A percentile compares a stretch with the other conserved stretches of the same genome.
Conservation (phyloP, 2,888 invertebrate species). For the Malacosoma neustria region DNA sequence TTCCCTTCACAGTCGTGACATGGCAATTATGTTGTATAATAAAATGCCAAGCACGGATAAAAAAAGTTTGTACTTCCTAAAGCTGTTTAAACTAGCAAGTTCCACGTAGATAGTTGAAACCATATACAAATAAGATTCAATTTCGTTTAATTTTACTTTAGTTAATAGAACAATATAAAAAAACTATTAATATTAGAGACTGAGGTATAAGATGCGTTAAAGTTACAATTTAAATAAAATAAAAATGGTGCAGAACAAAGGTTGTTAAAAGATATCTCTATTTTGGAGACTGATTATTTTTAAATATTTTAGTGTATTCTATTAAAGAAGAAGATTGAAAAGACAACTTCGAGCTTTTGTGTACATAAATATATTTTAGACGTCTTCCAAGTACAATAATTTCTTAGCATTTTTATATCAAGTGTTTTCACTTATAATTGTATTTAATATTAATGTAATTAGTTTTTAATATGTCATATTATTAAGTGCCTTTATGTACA, state of each 20-base stretch:
- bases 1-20: too few relatives aligned
- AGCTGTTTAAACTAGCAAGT: too few relatives aligned
- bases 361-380: not conserved
- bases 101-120: too few relatives aligned
- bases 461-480: constrained; percentile 14
- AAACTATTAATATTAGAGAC: too few relatives aligned
- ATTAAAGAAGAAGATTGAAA: constrained; percentile 30
- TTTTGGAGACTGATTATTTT: constrained; percentile 67
- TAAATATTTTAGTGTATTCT: constrained; percentile 25
- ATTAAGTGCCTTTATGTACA: constrained; percentile 22
- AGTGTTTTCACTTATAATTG: constrained; percentile 16
- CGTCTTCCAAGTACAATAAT: constrained; percentile 47
- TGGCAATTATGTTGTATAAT: too few relatives aligned
- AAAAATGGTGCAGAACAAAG: constrained; percentile 42
- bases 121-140: too few relatives aligned
- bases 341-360: constrained; percentile 25
- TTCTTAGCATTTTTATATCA: constrained; percentile 6
- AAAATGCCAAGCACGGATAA: too few relatives aligned
- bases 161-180: too few relatives aligned
- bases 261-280: constrained; percentile 46
- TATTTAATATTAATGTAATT: constrained; percentile 25
- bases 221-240: too few relatives aligned
- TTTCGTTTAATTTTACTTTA: too few relatives aligned
- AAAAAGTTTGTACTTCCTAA: too few relatives aligned
- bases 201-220: too few relatives aligned